phyloP scores from a whole-genome alignment of 2,888 invertebrate species.

The Acrobasis repandana region DNA sequence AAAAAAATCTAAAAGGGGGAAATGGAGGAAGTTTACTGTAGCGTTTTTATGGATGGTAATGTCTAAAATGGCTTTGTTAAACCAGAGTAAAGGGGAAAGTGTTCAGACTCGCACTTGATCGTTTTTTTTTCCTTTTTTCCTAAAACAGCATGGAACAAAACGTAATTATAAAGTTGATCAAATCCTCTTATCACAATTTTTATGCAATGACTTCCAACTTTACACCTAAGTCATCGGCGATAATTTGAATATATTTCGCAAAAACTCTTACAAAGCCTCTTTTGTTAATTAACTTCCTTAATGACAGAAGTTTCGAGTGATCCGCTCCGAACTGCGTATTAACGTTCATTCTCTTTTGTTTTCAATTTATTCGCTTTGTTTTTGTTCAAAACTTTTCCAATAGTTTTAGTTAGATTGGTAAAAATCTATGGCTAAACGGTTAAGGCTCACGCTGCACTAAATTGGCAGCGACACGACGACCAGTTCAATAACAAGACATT shows the following conservation, averaged over 20 bases:
- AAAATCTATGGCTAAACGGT: too few relatives aligned
- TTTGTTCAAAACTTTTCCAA: background rate
- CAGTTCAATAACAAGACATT: too few relatives aligned
- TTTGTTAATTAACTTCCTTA: slow-evolving; percentile 57
- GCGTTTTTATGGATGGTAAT: too few relatives aligned
- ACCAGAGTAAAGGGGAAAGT: too few relatives aligned
- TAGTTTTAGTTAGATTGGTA: background rate
- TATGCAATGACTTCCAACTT: slow-evolving; percentile 21
- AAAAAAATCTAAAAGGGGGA: too few relatives aligned
- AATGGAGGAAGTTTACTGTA: too few relatives aligned
- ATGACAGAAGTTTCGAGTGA: slow-evolving; percentile 39
- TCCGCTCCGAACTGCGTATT: slow-evolving; percentile 22
- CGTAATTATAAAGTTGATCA: background rate
- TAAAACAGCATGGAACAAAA: too few relatives aligned
- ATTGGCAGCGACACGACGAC: too few relatives aligned
- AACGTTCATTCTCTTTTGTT: background rate
- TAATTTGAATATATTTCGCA: slow-evolving; percentile 32
- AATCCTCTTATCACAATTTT: slow-evolving; percentile 9
- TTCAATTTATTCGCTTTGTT: background rate
- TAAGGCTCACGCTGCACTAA: too few relatives aligned
- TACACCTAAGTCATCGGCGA: slow-evolving; percentile 28
- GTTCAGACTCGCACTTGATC: too few relatives aligned
- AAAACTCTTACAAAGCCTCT: slow-evolving; percentile 47
- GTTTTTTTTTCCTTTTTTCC: too few relatives aligned
- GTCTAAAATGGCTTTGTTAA: too few relatives aligned